These are phyloP conservation scores for Eupithecia dodoneata DNA, from an alignment of 2,888 invertebrate genomes.

Conservation along the genomic window DNA sequence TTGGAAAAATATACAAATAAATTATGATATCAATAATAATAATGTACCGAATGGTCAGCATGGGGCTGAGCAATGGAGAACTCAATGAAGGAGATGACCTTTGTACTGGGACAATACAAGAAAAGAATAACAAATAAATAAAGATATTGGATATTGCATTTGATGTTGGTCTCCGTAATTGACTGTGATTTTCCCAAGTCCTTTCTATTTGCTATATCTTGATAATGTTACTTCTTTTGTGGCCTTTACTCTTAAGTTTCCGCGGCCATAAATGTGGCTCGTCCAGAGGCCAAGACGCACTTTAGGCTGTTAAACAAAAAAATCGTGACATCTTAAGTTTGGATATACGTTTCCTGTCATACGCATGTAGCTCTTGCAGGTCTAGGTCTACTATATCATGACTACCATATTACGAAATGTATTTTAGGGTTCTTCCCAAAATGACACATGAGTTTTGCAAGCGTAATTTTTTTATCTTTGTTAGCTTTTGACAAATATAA, in stretches of 20 bases:
- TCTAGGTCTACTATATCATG: neutral
- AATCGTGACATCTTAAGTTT: too few species aligned
- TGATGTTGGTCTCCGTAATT: neutral
- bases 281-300: too few species aligned
- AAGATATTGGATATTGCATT: neutral
- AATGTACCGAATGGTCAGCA: neutral
- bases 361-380: neutral
- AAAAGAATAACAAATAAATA: neutral
- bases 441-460: neutral
- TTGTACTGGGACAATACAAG: neutral
- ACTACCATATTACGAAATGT: neutral
- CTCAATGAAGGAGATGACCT: neutral
- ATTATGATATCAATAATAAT: constrained; percentile 23
- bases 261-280: too few species aligned
- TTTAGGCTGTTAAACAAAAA: too few species aligned
- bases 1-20: constrained; percentile 27
- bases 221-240: neutral
- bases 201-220: neutral
- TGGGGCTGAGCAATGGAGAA: neutral
- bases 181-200: neutral
- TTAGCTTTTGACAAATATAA: neutral
- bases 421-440: neutral
- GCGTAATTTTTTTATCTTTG: neutral
- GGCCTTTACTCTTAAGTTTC: neutral
- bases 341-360: neutral